Base-by-base conservation (phyloP, 2,797 vertebrate genomes). In the Emys orbicularis region DNA sequence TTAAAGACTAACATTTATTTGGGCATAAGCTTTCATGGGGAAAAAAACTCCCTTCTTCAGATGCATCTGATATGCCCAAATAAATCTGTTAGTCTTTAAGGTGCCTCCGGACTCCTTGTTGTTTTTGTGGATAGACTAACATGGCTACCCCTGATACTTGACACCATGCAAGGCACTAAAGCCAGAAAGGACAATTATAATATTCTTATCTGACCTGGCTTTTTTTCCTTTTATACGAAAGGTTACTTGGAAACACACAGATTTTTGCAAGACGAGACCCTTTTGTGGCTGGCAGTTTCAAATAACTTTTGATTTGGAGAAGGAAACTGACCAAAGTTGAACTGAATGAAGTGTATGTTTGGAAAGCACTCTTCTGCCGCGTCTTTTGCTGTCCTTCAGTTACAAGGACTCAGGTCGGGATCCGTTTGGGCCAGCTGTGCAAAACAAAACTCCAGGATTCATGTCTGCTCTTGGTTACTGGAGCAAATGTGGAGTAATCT, bases 151-250 rank as follows among this genome's bases (percentile, higher is more conserved):
- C 47, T 8, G 47, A 47, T 47, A 47, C 47, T 47, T 47, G 47
- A 47, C 47, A 47, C 47, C 47, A 47, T 47, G 47, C 47, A 47
- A 47, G 47, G 47, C 47, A 47, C 47, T 72, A 23, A 72, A 72
- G 65, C n/a, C 53, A 12, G 65, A 23, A 68, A 47, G 27, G 8
- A 41, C 19, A 1, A 5, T 16, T 31, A 5, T 56, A 27, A 13
- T 16, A 6, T 0, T 0, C 23, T 3, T 31, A 7, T 0, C n/a
- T 16, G 8, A 11, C 16, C 10, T 0, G 5, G 54, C 1, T 1
- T 0, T 12, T 54, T 76, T n/a, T 44, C 31, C 2, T 10, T 59
- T 4, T 41, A 31, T 59, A 50, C 34, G 3, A 6, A 2, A 10
- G 84, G 47, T 0, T 37, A 53, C 59, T 61, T 1, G 44, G 44